These are phyloP conservation scores for Phrynocephalus guinanensis DNA, from an alignment of 2,797 vertebrate species.

Conservation along the genomic window DNA sequence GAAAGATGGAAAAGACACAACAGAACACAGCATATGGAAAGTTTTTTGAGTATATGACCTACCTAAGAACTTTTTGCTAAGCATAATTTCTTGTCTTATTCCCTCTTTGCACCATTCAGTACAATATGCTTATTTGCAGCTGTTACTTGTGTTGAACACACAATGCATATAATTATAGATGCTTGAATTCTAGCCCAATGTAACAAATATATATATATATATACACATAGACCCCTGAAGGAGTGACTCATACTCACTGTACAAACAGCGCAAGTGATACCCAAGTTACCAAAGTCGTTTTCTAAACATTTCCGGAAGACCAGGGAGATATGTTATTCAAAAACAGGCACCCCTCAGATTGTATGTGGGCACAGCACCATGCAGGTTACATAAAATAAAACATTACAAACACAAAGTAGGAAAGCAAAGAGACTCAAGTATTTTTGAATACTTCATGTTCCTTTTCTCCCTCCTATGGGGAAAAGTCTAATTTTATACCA, in stretches of 20 bases:
- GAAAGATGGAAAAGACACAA: background rate
- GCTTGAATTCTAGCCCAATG: constrained; percentile 17
- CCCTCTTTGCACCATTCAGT: background rate
- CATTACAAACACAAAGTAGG: constrained; percentile 4
- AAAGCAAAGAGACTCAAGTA: constrained; percentile 12
- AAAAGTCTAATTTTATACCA: constrained; percentile 34
- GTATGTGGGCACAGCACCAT: constrained; percentile 24
- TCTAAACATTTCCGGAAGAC: constrained; percentile 15
- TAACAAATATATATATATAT: background rate
- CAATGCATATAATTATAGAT: constrained; percentile 29
- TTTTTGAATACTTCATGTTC: constrained; percentile 16
- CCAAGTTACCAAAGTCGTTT: constrained; percentile 5
- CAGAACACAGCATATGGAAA: background rate
- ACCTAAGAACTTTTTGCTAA: background rate
- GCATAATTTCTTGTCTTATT: background rate
- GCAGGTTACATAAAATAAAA: constrained; percentile 25
- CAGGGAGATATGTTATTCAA: background rate
- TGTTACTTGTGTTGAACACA: constrained; percentile 27
- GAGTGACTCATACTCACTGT: constrained; percentile 25
- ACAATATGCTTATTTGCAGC: constrained; percentile 14
- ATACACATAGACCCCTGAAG: background rate
- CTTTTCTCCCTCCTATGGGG: constrained; percentile 1
- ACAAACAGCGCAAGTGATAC: background rate
- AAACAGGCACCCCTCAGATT: background rate
- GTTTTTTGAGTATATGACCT: background rate